Conservation (phyloP, 2,888 invertebrate species). For the Callyntrura guangdongensis region DNA sequence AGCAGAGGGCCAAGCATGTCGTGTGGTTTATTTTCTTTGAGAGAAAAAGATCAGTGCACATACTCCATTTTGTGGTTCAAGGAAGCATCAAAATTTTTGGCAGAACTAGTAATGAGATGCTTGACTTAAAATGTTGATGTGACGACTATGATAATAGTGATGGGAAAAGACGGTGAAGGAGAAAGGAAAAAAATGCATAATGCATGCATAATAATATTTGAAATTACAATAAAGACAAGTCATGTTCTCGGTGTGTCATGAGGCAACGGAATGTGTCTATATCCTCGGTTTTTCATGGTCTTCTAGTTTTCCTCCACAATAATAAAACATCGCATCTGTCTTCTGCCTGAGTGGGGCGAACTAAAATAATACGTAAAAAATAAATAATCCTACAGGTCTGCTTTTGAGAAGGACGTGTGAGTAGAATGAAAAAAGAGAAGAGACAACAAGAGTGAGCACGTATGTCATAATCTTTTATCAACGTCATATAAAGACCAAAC, state of each 20-base stretch:
- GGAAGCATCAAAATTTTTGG: conserved; percentile 55
- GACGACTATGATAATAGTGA: conserved; percentile 34
- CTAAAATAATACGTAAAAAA: conserved; percentile 11
- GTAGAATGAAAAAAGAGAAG: too few relatives aligned
- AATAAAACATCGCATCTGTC: conserved; percentile 14
- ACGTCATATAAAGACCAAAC: not conserved
- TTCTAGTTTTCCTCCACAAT: not conserved
- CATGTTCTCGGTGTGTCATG: not conserved
- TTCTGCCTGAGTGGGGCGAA: not conserved
- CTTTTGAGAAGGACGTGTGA: too few relatives aligned
- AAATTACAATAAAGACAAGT: conserved; percentile 32
- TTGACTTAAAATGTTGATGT: conserved; percentile 32
- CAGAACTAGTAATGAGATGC: conserved; percentile 51
- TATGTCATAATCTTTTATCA: conserved; percentile 24
- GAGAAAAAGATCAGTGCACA: not conserved
- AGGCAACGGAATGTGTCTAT: not conserved
- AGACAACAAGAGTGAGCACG: conserved; percentile 18
- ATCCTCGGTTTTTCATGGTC: not conserved
- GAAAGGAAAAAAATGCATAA: conserved; percentile 54
- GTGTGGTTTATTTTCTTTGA: not conserved
- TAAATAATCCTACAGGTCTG: conserved; percentile 1
- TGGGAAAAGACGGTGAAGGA: not conserved
- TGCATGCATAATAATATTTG: conserved; percentile 52
- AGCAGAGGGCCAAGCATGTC: not conserved
- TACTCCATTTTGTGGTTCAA: conserved; percentile 39